These are phyloP conservation scores for Vidua chalybeata DNA, from an alignment of 2,113 vertebrate species.

Conservation along the genomic window DNA sequence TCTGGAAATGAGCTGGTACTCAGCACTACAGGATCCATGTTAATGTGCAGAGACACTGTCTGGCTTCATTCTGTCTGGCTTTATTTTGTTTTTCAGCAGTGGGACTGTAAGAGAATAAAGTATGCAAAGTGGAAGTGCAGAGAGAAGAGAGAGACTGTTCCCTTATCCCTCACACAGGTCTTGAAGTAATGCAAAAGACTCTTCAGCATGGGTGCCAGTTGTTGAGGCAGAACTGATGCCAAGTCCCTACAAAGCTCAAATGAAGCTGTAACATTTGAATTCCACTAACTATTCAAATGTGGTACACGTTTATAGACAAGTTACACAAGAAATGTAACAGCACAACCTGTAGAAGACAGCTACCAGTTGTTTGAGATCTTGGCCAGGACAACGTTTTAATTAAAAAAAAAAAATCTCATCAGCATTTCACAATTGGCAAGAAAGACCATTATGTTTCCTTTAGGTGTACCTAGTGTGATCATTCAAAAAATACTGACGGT, in stretches of 20 bases:
- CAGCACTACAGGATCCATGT: neutral
- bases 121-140: neutral
- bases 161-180: neutral
- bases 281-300: constrained; percentile 33
- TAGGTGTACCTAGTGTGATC: neutral
- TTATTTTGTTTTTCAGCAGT: neutral
- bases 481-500: neutral
- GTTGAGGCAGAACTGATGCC: neutral
- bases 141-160: neutral
- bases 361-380: neutral
- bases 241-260: constrained; percentile 8
- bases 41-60: neutral
- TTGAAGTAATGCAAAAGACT: neutral
- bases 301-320: constrained; percentile 15
- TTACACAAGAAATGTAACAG: constrained; percentile 43
- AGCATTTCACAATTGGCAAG: neutral
- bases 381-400: neutral
- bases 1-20: neutral
- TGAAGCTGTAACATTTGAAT: constrained; percentile 24
- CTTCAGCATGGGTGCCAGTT: neutral
- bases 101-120: neutral
- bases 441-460: neutral
- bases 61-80: neutral
- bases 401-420: neutral
- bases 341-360: neutral